A percentile compares a stretch with the other conserved stretches of the same genome.
phyloP scores from a whole-genome alignment of 1,140 invertebrate genomes.

The Ips typographus region DNA sequence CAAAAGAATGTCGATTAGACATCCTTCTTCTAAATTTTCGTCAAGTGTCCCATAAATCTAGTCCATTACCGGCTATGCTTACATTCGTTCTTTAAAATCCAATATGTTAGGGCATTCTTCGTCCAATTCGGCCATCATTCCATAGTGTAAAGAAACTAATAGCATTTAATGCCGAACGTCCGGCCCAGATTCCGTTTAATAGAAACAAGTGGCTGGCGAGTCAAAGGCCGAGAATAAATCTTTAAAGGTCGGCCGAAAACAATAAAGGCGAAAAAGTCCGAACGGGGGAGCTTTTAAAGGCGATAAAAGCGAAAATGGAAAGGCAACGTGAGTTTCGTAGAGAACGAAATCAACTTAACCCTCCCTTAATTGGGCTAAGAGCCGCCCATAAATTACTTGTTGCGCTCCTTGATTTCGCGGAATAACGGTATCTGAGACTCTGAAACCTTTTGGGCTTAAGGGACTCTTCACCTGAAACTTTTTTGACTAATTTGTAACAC shows the following conservation, averaged over 20 bases:
- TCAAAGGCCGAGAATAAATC: constrained; percentile 25
- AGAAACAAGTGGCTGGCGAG: neutral
- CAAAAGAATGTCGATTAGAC: too few species aligned
- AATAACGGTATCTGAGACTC: neutral
- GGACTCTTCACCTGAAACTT: too few species aligned
- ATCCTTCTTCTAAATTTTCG: too few species aligned
- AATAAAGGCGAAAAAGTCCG: constrained; percentile 21
- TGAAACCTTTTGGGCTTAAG: too few species aligned
- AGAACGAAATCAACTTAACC: constrained; percentile 34
- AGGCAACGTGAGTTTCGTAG: constrained; percentile 21
- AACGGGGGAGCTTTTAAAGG: constrained; percentile 21
- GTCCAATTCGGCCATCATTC: too few species aligned
- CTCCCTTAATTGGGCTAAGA: constrained; percentile 29
- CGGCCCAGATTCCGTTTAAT: neutral
- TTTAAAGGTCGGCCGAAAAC: constrained; percentile 22
- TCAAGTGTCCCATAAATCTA: too few species aligned
- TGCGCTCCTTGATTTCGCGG: constrained; percentile 11
- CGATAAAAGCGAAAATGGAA: constrained; percentile 29
- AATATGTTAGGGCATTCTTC: too few species aligned
- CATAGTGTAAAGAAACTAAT: too few species aligned
- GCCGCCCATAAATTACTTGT: constrained; percentile 33
- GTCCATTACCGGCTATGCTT: too few species aligned
- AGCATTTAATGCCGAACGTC: neutral
- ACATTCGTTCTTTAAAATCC: too few species aligned
- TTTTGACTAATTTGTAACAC: neutral